phyloP scores from a whole-genome alignment of 2,797 vertebrate genomes.

The Morus bassanus region DNA sequence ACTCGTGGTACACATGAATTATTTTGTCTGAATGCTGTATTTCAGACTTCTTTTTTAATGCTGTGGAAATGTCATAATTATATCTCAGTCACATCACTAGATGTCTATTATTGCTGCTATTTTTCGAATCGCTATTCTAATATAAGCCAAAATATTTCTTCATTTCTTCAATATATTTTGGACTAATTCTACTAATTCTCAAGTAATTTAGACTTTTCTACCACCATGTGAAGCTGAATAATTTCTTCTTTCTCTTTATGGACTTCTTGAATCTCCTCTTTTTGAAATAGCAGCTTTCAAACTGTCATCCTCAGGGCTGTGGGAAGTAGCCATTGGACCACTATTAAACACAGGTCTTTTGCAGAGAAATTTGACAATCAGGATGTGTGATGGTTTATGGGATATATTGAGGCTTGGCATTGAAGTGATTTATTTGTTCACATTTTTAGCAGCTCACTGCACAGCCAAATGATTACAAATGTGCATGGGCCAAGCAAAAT shows the following conservation, averaged over 20 bases:
- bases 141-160: background rate
- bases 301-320: background rate
- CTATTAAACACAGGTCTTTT: background rate
- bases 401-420: background rate
- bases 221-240: background rate
- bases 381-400: background rate
- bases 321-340: background rate
- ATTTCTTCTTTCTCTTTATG: background rate
- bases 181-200: background rate
- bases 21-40: background rate
- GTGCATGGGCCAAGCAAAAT: background rate
- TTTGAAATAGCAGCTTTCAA: background rate
- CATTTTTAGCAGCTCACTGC: background rate
- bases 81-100: background rate
- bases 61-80: background rate
- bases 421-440: background rate
- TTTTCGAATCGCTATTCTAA: background rate
- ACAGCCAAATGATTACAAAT: background rate
- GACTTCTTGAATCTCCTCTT: background rate
- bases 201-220: background rate
- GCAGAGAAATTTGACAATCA: background rate
- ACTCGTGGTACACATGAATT: background rate
- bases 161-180: background rate
- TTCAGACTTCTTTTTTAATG: background rate
- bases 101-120: background rate